Evolutionary conservation across 2,797 vertebrate genomes (phyloP), one percentile per base, ranked within the genome.

Genomic region (Sebastes taczanowskii): DNA sequence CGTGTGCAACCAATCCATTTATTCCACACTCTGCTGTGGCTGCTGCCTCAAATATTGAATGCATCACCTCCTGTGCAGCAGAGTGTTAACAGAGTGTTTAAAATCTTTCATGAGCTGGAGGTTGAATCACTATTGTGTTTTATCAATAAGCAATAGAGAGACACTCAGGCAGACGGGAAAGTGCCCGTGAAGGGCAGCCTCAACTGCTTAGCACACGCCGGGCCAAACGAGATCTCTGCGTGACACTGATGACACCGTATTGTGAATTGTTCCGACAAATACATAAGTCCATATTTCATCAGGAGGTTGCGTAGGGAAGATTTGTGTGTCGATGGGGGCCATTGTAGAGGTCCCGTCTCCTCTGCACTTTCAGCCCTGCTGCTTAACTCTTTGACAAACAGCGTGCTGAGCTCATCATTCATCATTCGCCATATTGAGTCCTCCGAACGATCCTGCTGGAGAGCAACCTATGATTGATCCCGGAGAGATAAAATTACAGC

Each of bases 391-490:
- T 35, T 84, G 66, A 83, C 80, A 85, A 86, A 89, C 71, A 74
- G 63, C 76, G 1, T 0, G 6, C 52, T 1, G 32, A 59, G 49
- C 80, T 77, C 74, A 75, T 86, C 79, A 46, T 80, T 86, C 81
- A 90, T 88, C 81, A 85, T 81, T 74, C 66, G 32, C 53, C 32
- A 65, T 71, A 83, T 72, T 60, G 77, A 84, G 80, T 56, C 83
- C 76, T 58, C 22, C 11, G 13, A 78, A 80, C 4, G 60, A 79
- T 86, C 46, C 77, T 62, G 68, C 83, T 30, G 58, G 59, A 76
- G 76, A 83, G 71, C 52, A 80, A 82, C 89, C 86, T 29, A 11
- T 8, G 81, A 82, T 5, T 91, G 91, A 90, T 86, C 87, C 88
- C 23, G 1, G n/a, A 61, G 69, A 83, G 77, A 83, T 74, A 60